Evolutionary conservation across 2,888 invertebrate genomes (phyloP).

Genomic region (Spilarctia lutea): DNA sequence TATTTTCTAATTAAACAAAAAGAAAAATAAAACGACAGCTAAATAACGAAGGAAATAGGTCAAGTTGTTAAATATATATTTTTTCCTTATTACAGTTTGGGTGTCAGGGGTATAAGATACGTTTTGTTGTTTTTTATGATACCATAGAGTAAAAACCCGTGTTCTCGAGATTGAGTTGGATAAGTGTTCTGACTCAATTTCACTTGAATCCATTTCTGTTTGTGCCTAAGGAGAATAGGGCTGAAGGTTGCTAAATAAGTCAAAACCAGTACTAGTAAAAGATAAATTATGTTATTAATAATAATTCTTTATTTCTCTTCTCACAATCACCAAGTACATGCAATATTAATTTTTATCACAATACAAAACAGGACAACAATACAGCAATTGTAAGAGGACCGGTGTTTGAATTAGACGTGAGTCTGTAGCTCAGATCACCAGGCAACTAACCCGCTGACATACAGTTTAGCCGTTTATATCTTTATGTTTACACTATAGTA

Average conservation of each 20-base stretch:
- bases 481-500: too few species aligned
- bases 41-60: constrained; percentile 21
- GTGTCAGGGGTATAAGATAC: constrained; percentile 24
- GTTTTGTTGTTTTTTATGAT: constrained; percentile 9
- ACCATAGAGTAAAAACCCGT: constrained; percentile 4
- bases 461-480: too few species aligned
- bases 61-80: not conserved
- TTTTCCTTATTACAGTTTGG: constrained; percentile 27
- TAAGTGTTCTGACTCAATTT: not conserved
- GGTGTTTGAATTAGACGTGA: too few species aligned
- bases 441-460: too few species aligned
- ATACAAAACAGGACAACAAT: too few species aligned
- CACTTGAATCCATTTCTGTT: not conserved
- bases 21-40: constrained; percentile 21
- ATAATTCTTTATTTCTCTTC: too few species aligned
- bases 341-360: too few species aligned
- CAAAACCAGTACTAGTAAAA: not conserved
- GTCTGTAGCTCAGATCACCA: too few species aligned
- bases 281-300: too few species aligned
- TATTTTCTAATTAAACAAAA: constrained; percentile 6
- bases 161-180: constrained; percentile 1
- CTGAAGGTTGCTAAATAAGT: not conserved
- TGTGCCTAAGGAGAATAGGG: not conserved
- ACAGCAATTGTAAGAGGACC: too few species aligned
- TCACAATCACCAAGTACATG: too few species aligned